These are phyloP conservation scores for Agonopterix subpropinquella DNA, from an alignment of 2,888 invertebrate genomes.

Conservation along the genomic window DNA sequence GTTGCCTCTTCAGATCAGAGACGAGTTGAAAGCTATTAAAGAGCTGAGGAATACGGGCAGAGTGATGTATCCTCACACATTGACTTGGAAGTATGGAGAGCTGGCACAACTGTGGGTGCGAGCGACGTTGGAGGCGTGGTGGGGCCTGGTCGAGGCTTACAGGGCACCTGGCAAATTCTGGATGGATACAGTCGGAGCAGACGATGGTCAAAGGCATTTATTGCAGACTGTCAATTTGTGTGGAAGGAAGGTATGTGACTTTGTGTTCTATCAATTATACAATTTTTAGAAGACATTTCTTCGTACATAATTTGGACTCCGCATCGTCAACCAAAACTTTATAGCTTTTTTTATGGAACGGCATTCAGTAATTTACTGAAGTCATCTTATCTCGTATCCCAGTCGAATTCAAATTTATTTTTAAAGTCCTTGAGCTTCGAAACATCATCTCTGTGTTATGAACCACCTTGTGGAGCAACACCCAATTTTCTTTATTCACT, in stretches of 20 bases:
- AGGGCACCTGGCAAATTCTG: slow-evolving; percentile 58
- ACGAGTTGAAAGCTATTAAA: slow-evolving; percentile 48
- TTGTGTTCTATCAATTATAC: background rate
- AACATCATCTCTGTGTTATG: too few species aligned
- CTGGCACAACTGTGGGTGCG: slow-evolving; percentile 48
- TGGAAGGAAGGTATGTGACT: slow-evolving; percentile 82
- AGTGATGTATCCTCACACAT: slow-evolving; percentile 42
- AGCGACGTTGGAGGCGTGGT: slow-evolving; percentile 49
- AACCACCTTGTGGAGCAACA: too few species aligned
- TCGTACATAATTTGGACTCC: too few species aligned
- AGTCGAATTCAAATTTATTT: too few species aligned
- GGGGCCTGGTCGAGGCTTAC: slow-evolving; percentile 44
- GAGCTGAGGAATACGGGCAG: slow-evolving; percentile 48
- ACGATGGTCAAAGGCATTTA: slow-evolving; percentile 70
- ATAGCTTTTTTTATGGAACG: too few species aligned
- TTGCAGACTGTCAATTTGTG: slow-evolving; percentile 80
- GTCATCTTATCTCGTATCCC: too few species aligned
- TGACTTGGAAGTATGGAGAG: slow-evolving; percentile 64
- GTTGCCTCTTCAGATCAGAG: slow-evolving; percentile 42
- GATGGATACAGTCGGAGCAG: slow-evolving; percentile 74
- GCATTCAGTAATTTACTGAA: too few species aligned
- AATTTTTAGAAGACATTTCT: background rate
- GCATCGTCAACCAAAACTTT: too few species aligned
- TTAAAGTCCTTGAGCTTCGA: too few species aligned
- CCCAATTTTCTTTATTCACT: too few species aligned